Conservation (phyloP, 2,888 invertebrate genomes). For the Drosophila lacicola region DNA sequence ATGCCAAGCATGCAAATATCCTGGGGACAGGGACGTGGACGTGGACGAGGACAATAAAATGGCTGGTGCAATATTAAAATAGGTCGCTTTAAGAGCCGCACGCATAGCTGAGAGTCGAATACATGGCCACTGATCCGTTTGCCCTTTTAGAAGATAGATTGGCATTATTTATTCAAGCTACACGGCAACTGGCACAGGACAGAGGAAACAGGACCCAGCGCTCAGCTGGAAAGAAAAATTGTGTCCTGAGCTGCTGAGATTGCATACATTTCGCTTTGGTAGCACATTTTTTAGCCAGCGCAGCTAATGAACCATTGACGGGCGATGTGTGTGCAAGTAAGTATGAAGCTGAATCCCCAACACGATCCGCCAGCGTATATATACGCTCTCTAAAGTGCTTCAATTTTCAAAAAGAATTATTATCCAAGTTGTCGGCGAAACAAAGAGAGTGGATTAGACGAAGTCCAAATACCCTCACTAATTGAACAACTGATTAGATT, state of each 20-base stretch:
- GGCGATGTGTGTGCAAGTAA: conserved; percentile 43
- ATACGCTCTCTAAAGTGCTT: conserved; percentile 41
- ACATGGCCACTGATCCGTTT: conserved; percentile 52
- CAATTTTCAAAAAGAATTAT: conserved; percentile 19
- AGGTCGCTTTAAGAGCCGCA: conserved; percentile 31
- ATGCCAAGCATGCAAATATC: conserved; percentile 34
- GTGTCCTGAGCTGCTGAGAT: conserved; percentile 64
- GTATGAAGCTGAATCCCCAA: conserved; percentile 21
- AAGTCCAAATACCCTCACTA: conserved; percentile 3
- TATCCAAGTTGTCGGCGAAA: conserved; percentile 14
- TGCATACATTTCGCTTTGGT: conserved; percentile 77
- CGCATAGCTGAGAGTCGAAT: conserved; percentile 13
- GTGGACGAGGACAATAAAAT: conserved; percentile 24
- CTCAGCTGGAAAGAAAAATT: conserved; percentile 35
- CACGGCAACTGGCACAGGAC: conserved; percentile 34
- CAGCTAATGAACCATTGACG: conserved; percentile 73
- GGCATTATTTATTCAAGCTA: conserved; percentile 77
- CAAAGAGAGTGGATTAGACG: not conserved
- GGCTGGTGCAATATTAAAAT: conserved; percentile 31
- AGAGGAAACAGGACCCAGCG: conserved; percentile 10
- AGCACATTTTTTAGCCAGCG: conserved; percentile 72
- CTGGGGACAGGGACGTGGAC: not conserved
- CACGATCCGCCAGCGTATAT: not conserved
- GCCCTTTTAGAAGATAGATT: conserved; percentile 61
- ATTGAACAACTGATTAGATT: too few relatives aligned